Percentiles rank a stretch among this genome's conserved stretches.
Evolutionary conservation across 2,888 invertebrate species (phyloP).

Genomic region (Epinotia ramella): DNA sequence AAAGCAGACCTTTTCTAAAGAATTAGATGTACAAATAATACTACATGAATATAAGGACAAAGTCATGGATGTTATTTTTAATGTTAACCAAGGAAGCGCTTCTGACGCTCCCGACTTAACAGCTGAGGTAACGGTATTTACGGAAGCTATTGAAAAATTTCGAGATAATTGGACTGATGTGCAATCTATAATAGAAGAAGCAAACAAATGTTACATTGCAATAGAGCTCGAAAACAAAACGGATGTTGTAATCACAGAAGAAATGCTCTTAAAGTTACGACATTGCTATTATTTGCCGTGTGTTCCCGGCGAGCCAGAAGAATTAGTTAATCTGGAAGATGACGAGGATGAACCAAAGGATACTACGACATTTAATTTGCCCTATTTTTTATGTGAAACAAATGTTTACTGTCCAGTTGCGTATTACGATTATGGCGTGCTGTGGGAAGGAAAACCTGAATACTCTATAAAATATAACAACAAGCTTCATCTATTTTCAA

Average conservation of each 20-base stretch:
- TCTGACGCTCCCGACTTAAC: constrained; percentile 36
- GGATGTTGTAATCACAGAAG: constrained; percentile 70
- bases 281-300: constrained; percentile 64
- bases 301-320: constrained; percentile 62
- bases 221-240: constrained; percentile 78
- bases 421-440: constrained; percentile 78
- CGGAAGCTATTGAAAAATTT: constrained; percentile 67
- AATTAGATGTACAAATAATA: constrained; percentile 58
- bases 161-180: constrained; percentile 73
- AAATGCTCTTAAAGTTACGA: constrained; percentile 69
- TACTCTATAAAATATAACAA: constrained; percentile 81
- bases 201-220: constrained; percentile 68
- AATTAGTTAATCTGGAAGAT: constrained; percentile 56
- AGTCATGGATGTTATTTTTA: constrained; percentile 48
- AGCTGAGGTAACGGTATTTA: constrained; percentile 55
- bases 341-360: constrained; percentile 61
- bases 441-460: constrained; percentile 87
- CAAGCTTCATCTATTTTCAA: constrained; percentile 83
- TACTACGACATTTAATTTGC: constrained; percentile 62
- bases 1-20: constrained; percentile 46
- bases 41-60: constrained; percentile 55
- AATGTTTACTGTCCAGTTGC: constrained; percentile 86
- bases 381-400: constrained; percentile 83
- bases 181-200: constrained; percentile 74
- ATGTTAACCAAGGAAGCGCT: constrained; percentile 56